These are phyloP conservation scores for Porites evermanni DNA, from an alignment of 92 coral and sea anemone genomes.

Conservation along the genomic window DNA sequence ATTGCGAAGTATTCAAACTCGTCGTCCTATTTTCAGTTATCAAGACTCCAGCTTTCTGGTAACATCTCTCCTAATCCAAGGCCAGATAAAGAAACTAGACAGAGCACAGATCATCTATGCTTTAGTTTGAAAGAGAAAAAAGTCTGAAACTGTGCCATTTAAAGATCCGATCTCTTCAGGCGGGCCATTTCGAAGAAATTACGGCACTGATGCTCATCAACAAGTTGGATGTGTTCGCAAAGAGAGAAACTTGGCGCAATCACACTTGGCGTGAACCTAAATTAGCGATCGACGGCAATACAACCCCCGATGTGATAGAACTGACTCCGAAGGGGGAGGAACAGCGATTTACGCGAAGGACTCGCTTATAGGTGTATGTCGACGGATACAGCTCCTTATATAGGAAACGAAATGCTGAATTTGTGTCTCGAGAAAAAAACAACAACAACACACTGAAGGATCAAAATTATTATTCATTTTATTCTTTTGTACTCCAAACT, in stretches of 20 bases:
- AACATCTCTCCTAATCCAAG: constrained; percentile 32
- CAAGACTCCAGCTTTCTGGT: constrained; percentile 26
- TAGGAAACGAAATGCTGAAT: constrained; percentile 29
- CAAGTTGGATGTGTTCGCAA: neutral
- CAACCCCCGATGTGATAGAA: constrained; percentile 37
- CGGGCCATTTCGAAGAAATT: neutral
- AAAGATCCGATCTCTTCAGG: neutral
- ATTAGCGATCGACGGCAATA: constrained; percentile 19
- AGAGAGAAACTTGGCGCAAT: constrained; percentile 25
- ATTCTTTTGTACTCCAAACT: constrained; percentile 50
- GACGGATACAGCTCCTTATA: constrained; percentile 24
- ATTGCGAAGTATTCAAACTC: constrained; percentile 30
- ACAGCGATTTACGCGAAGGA: constrained; percentile 40
- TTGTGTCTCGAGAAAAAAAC: constrained; percentile 30
- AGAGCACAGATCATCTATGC: neutral
- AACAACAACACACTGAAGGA: constrained; percentile 49
- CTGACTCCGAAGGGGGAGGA: constrained; percentile 43
- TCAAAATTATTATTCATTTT: constrained; percentile 49
- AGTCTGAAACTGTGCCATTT: neutral
- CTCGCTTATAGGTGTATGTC: constrained; percentile 26
- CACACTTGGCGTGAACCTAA: constrained; percentile 34
- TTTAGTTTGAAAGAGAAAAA: neutral
- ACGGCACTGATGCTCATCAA: neutral
- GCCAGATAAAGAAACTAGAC: constrained; percentile 7
- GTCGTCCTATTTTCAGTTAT: constrained; percentile 45